A percentile compares a stretch with the other conserved stretches of the same genome.
These are phyloP conservation scores for Antennarius striatus DNA, from an alignment of 2,113 vertebrate species.

Conservation along the genomic window DNA sequence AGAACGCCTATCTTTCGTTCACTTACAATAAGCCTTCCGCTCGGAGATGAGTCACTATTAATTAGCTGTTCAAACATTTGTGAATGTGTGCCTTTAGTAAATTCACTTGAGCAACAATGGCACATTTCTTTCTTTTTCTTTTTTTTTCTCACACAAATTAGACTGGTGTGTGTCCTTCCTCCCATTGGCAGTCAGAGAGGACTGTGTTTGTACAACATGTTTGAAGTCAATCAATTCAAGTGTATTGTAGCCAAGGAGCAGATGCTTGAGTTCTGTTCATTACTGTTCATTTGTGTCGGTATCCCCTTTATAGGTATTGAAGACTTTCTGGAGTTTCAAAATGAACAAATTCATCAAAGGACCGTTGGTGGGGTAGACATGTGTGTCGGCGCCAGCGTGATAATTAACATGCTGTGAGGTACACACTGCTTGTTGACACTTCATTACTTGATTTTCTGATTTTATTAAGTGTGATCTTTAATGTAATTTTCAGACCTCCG, in stretches of 20 bases:
- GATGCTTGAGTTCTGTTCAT: constrained; percentile 15
- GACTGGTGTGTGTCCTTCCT: constrained; percentile 32
- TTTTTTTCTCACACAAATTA: neutral
- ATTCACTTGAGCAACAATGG: constrained; percentile 34
- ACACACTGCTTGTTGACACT: too few species aligned
- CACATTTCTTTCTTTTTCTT: constrained; percentile 1
- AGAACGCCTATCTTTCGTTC: too few species aligned
- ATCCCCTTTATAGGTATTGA: constrained; percentile 5
- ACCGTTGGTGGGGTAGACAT: neutral
- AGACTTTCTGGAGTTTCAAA: constrained; percentile 5
- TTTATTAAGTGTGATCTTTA: too few species aligned
- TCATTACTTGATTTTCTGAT: too few species aligned
- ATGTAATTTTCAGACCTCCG: too few species aligned
- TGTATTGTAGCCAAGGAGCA: constrained; percentile 35
- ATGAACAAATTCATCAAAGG: constrained; percentile 2
- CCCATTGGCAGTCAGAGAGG: constrained; percentile 43
- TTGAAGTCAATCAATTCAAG: constrained; percentile 11
- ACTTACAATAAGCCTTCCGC: too few species aligned
- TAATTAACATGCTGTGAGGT: too few species aligned
- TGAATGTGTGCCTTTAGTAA: constrained; percentile 12
- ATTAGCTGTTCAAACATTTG: constrained; percentile 36
- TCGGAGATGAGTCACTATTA: neutral
- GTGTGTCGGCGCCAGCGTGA: too few species aligned
- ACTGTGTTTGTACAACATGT: constrained; percentile 15
- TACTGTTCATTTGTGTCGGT: constrained; percentile 17